Evolutionary conservation across 2,797 vertebrate species (phyloP), one percentile per base, ranked within the genome.

Genomic region (Parotocinclus haroldoi): DNA sequence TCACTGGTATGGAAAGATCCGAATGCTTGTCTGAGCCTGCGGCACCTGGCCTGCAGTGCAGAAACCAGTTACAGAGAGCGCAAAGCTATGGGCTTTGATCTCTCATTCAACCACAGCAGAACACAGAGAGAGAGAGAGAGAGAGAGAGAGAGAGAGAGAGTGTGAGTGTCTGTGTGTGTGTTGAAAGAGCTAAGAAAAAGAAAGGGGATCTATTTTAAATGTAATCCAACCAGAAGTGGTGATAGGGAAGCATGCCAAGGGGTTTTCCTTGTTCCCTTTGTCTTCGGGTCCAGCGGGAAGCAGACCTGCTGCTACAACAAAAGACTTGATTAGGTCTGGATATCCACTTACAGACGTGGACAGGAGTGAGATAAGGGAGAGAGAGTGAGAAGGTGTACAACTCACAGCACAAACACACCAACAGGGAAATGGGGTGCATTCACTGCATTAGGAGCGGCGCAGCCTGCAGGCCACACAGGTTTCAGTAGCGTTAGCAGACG

Each of bases 291-390:
- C 48, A 78, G 67, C 66, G 78, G 80, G 78, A 81, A 68, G 71
- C 70, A 73, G 67, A 70, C 68, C 10, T 71, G 72, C 75, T 72
- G 57, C 68, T 67, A 77, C 74, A 76, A 77, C 78, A 78, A 69
- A 56, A 60, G 74, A 68, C 75, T 63, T 75, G 66, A 78, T 69
- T 73, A 64, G 62, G 58, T 14, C 58, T 69, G 80, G 74, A 78
- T 67, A 70, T 73, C 49, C 57, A 42, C 46, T 45, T 40, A 40
- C 19, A 59, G 74, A 70, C 56, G 36, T 56, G 69, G 65, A 53
- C 16, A 57, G 63, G 61, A 63, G 58, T 48, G 57, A 75, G 71
- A 71, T 67, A 66, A 49, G 51, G 48, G 11, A 16, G 42, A 55
- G 39, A 72, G 14, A 68, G 58, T 45, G 59, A 57, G 42, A 51